Percentiles rank a stretch among this genome's conserved stretches.
Evolutionary conservation across 2,113 vertebrate species (phyloP).

Genomic region (Nyctereutes procyonoides): DNA sequence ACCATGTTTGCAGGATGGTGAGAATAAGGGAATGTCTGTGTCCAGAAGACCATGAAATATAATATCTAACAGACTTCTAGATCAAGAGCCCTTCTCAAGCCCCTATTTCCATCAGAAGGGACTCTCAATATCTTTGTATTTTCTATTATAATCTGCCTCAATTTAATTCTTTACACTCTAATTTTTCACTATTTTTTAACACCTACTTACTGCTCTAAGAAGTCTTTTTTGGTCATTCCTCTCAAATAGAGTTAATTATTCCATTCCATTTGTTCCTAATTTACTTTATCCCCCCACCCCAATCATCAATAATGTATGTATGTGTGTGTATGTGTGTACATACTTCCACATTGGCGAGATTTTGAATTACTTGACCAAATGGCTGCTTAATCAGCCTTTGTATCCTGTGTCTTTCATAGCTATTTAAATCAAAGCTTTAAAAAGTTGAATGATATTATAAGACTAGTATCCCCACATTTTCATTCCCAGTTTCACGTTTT

Average conservation of each 20-base stretch:
- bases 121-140: neutral
- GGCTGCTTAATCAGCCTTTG: neutral
- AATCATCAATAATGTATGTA: neutral
- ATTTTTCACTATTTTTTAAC: neutral
- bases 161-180: neutral
- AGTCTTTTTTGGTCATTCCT: neutral
- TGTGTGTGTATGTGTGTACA: neutral
- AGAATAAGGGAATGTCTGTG: neutral
- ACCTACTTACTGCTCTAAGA: neutral
- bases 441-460: neutral
- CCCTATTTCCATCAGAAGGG: neutral
- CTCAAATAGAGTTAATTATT: neutral
- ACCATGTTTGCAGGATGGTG: neutral
- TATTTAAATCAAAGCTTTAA: neutral
- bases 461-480: neutral
- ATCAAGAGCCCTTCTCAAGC: fast-evolving
- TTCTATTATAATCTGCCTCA: neutral
- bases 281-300: neutral
- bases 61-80: neutral
- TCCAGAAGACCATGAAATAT: neutral
- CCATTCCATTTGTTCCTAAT: neutral
- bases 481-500: neutral
- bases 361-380: neutral
- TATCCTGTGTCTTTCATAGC: neutral
- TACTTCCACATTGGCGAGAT: neutral